Conservation (phyloP, 2,888 invertebrate genomes). For the Chaetogeoica ovagalla region DNA sequence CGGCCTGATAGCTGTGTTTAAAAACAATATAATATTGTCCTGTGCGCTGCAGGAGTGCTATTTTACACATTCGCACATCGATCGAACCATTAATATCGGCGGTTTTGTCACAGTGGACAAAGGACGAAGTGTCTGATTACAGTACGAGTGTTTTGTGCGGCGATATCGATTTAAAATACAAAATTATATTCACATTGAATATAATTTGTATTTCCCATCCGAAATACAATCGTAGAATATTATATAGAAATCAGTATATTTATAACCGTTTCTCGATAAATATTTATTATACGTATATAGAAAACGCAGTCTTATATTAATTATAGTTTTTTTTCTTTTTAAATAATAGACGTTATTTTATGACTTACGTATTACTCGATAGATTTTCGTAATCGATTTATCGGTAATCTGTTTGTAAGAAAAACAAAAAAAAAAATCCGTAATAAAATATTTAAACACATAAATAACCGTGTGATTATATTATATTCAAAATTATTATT, state of each 20-base stretch:
- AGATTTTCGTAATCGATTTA: too few species aligned
- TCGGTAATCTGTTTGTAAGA: too few species aligned
- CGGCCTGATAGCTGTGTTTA: slow-evolving; percentile 38
- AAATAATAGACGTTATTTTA: neutral
- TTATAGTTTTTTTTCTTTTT: neutral
- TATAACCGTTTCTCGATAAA: neutral
- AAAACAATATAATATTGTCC: slow-evolving; percentile 41
- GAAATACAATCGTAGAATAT: neutral
- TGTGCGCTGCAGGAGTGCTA: slow-evolving; percentile 22
- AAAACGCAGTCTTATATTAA: neutral
- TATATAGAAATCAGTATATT: neutral
- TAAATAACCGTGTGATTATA: too few species aligned
- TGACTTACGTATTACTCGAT: neutral
- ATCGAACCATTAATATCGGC: slow-evolving; percentile 26
- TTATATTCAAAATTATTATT: neutral
- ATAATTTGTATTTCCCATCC: neutral
- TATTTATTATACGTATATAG: neutral
- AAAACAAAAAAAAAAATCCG: too few species aligned
- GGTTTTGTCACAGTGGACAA: slow-evolving; percentile 38
- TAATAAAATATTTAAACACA: too few species aligned
- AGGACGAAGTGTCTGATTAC: slow-evolving; percentile 23
- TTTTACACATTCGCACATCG: slow-evolving; percentile 39
- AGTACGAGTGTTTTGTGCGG: neutral
- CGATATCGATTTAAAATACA: neutral
- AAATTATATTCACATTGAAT: slow-evolving; percentile 21